phyloP scores from a whole-genome alignment of 2,113 vertebrate species.

The Caracal caracal region DNA sequence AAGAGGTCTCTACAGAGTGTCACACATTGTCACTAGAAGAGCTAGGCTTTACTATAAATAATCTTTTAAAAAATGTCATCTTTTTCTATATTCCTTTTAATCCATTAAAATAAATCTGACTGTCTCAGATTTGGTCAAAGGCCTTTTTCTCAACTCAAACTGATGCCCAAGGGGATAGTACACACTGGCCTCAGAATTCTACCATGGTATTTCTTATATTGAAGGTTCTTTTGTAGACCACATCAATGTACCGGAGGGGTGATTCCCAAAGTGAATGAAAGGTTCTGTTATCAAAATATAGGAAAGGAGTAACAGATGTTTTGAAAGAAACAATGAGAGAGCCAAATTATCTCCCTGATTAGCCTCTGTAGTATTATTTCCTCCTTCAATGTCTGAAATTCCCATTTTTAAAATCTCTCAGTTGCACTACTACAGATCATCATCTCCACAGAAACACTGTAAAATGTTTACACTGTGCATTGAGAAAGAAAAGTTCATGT shows the following conservation, averaged over 20 bases:
- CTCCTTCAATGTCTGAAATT: not conserved
- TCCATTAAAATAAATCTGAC: not conserved
- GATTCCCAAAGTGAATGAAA: not conserved
- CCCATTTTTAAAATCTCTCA: not conserved
- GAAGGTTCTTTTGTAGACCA: not conserved
- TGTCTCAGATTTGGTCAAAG: not conserved
- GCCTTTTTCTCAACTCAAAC: not conserved
- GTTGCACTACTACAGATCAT: not conserved
- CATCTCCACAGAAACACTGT: not conserved
- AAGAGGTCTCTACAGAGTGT: not conserved
- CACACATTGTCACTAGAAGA: not conserved
- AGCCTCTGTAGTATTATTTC: not conserved
- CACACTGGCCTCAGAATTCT: not conserved
- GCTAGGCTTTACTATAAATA: not conserved
- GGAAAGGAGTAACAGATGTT: not conserved
- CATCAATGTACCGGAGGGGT: accelerated
- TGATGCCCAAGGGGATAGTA: accelerated
- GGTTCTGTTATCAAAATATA: not conserved
- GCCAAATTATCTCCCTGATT: not conserved
- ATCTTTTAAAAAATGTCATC: not conserved
- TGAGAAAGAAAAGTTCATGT: not conserved
- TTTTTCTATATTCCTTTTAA: conserved; percentile 22
- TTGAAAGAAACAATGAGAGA: not conserved
- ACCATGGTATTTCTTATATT: not conserved
- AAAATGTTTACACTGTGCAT: not conserved